Evolutionary conservation across 30 jellyfish, hydroid and myxozoan species (phyloP).

Genomic region (Chrysaora quinquecirrha): DNA sequence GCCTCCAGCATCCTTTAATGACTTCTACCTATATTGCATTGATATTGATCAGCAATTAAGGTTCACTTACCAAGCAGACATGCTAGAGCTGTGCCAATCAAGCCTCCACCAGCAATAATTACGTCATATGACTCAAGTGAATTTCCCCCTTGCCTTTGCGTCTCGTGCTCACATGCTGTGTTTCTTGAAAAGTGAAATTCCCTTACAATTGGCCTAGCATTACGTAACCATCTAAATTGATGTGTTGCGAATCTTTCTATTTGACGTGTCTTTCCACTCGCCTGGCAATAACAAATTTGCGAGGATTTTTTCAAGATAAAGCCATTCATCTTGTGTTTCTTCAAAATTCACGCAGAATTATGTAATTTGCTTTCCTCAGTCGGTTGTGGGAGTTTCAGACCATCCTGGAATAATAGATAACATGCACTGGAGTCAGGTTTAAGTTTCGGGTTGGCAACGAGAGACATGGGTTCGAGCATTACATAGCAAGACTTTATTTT

Average conservation of each 20-base stretch:
- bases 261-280: background rate
- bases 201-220: background rate
- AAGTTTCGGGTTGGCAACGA: too few species aligned
- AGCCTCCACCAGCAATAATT: slow-evolving; percentile 97
- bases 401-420: too few species aligned
- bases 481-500: too few species aligned
- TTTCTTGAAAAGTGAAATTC: background rate
- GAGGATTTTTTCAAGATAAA: background rate
- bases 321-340: background rate
- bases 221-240: background rate
- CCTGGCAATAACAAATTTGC: background rate
- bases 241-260: background rate
- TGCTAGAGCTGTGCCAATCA: slow-evolving; percentile 97
- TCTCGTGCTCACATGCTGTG: background rate
- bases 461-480: too few species aligned
- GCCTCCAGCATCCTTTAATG: too few species aligned
- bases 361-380: too few species aligned
- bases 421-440: too few species aligned
- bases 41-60: too few species aligned
- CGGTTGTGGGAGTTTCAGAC: too few species aligned
- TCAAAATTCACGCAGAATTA: too few species aligned
- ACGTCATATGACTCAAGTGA: slow-evolving; percentile 50
- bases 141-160: too few species aligned
- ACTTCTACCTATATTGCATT: too few species aligned
- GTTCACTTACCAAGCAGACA: slow-evolving; percentile 83